phyloP scores from a whole-genome alignment of 2,888 invertebrate genomes.

The Protophormia terraenovae region DNA sequence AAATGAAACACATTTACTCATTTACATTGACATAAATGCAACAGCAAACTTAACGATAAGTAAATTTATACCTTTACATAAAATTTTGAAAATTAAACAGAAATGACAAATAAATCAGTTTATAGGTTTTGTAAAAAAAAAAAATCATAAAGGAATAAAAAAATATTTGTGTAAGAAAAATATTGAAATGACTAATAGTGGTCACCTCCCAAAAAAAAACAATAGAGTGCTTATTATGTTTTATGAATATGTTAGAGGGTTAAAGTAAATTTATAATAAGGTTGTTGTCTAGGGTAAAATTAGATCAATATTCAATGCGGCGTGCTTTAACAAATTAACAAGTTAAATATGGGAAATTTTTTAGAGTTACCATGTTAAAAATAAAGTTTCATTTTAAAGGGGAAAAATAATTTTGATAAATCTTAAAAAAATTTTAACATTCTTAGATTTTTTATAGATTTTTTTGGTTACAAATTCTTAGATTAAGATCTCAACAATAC shows the following conservation, averaged over 20 bases:
- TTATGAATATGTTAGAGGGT: not conserved
- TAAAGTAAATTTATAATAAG: not conserved
- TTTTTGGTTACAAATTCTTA: too few relatives aligned
- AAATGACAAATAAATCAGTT: conserved; percentile 23
- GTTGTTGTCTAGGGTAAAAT: conserved; percentile 33
- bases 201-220: not conserved
- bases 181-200: conserved; percentile 34
- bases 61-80: conserved; percentile 36
- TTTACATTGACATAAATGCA: not conserved
- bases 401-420: not conserved
- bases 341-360: not conserved
- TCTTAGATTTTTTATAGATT: too few relatives aligned
- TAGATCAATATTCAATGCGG: not conserved
- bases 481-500: too few relatives aligned
- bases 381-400: not conserved
- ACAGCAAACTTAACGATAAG: conserved; percentile 28
- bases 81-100: not conserved
- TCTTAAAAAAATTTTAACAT: too few relatives aligned
- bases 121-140: not conserved
- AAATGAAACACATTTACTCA: not conserved
- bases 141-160: not conserved
- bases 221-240: not conserved
- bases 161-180: not conserved
- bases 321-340: not conserved
- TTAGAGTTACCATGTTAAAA: not conserved